phyloP scores from a whole-genome alignment of 2,113 vertebrate genomes.

The Psittacus erithacus region DNA sequence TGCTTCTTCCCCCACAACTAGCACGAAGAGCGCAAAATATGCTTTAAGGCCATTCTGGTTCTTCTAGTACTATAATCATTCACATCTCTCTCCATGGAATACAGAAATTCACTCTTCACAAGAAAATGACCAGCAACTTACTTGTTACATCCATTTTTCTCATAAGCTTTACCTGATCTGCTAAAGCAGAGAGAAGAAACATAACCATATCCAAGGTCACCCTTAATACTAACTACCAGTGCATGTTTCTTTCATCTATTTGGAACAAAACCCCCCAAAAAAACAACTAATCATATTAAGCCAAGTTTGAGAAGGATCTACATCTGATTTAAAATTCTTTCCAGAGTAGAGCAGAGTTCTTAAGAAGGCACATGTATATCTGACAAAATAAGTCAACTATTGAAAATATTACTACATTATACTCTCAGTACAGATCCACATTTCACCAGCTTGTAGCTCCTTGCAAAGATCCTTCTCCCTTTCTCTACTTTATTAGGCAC shows the following conservation, averaged over 20 bases:
- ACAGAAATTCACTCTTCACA: background rate
- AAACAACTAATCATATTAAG: background rate
- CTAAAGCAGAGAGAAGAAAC: background rate
- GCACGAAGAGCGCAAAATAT: background rate
- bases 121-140: background rate
- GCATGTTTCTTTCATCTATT: background rate
- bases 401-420: background rate
- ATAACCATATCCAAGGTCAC: rapidly evolving
- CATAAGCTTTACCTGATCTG: background rate
- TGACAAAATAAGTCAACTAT: background rate
- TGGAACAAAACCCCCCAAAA: rapidly evolving
- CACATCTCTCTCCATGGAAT: background rate
- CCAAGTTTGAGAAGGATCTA: background rate
- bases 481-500: background rate
- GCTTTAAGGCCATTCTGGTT: background rate
- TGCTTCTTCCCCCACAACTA: background rate
- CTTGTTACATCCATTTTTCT: background rate
- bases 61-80: background rate
- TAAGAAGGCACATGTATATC: background rate
- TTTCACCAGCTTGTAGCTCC: background rate
- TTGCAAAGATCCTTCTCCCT: background rate
- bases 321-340: background rate
- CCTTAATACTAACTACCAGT: background rate
- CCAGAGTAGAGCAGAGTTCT: background rate
- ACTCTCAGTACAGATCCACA: background rate